These are phyloP conservation scores for Calliphora vomitoria DNA, from an alignment of 2,888 invertebrate species.

Conservation along the genomic window DNA sequence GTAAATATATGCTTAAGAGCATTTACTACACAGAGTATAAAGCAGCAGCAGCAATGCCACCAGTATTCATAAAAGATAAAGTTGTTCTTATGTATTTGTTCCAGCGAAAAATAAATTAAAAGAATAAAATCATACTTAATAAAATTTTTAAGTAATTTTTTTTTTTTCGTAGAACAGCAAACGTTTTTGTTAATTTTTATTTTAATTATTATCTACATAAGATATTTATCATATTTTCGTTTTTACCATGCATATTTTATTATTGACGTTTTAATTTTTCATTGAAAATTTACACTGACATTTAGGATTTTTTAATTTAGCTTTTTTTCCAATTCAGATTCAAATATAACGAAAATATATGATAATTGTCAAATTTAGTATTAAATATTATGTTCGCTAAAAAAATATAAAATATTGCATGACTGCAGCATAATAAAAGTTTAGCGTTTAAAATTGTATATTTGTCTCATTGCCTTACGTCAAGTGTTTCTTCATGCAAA, in stretches of 20 bases:
- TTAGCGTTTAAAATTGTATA: too few species aligned
- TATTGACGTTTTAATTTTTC: background rate
- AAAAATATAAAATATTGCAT: too few species aligned
- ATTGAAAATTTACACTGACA: background rate
- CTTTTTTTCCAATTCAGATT: conserved; percentile 42
- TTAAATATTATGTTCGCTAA: too few species aligned
- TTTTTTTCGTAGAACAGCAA: too few species aligned
- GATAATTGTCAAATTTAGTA: too few species aligned
- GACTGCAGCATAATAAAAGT: too few species aligned
- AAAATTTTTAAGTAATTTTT: background rate
- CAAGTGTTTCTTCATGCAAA: too few species aligned
- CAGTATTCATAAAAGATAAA: conserved; percentile 30
- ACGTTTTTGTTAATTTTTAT: background rate
- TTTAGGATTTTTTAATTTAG: background rate
- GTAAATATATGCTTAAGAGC: conserved; percentile 25
- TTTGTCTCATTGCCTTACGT: too few species aligned
- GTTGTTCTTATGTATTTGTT: conserved; percentile 17
- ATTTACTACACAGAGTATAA: conserved; percentile 21
- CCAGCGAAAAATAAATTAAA: background rate
- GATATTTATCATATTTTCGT: background rate
- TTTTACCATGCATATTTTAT: background rate
- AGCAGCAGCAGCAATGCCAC: conserved; percentile 7
- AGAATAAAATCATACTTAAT: background rate
- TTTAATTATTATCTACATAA: background rate
- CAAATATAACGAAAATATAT: background rate